A percentile compares a stretch with the other conserved stretches of the same genome.
phyloP scores from a whole-genome alignment of 2,797 vertebrate species.

The Vireo griseus region DNA sequence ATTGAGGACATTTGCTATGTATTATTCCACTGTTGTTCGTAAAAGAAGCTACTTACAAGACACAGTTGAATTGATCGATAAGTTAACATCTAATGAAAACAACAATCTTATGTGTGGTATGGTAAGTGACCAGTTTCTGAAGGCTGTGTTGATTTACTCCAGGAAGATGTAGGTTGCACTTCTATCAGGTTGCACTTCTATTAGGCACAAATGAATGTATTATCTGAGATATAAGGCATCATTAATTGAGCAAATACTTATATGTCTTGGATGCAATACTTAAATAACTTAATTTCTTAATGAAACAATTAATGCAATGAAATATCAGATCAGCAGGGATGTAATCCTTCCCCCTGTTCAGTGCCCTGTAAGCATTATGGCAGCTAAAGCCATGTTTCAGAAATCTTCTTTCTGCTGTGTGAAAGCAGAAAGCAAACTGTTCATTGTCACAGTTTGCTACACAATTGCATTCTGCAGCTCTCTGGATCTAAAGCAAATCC shows the following conservation, averaged over 20 bases:
- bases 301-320: neutral
- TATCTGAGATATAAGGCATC: neutral
- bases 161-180: neutral
- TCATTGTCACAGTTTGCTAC: neutral
- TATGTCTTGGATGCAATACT: neutral
- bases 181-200: neutral
- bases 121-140: fast-evolving
- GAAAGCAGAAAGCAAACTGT: too few relatives aligned
- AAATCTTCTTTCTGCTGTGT: neutral
- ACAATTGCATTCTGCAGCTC: neutral
- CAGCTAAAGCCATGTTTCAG: neutral
- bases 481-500: neutral
- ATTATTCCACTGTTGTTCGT: neutral
- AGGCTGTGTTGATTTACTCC: neutral
- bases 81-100: neutral
- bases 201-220: neutral
- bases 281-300: neutral
- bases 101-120: neutral
- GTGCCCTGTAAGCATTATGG: neutral
- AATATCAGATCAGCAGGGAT: neutral
- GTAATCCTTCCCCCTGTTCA: neutral
- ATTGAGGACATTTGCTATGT: neutral
- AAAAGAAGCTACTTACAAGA: neutral
- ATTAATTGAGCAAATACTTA: neutral
- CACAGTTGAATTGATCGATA: neutral